A percentile compares a stretch with the other conserved stretches of the same genome.
phyloP scores from a whole-genome alignment of 1,140 invertebrate genomes.

The Penaeus indicus region DNA sequence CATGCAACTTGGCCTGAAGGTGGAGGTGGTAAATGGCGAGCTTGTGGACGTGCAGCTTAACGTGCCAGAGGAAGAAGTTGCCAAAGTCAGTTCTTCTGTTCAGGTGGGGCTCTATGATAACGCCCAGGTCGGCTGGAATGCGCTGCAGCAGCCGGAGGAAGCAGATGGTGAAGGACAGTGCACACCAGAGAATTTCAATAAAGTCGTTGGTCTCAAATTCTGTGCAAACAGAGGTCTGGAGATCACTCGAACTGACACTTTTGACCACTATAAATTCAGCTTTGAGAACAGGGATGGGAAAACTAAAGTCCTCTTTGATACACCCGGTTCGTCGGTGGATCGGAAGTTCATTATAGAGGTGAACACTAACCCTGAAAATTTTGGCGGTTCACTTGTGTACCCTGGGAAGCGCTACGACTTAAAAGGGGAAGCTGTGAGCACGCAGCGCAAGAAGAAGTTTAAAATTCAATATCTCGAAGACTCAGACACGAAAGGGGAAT shows the following conservation, averaged over 20 bases:
- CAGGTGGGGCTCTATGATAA: slow-evolving; percentile 41
- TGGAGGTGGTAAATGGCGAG: slow-evolving; percentile 23
- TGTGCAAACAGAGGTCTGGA: slow-evolving; percentile 9
- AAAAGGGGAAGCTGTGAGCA: slow-evolving; percentile 2
- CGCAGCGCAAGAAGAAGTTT: slow-evolving; percentile 12
- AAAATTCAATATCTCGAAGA: slow-evolving; percentile 29
- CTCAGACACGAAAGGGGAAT: slow-evolving; percentile 26
- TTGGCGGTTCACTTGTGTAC: neutral
- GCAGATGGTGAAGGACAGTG: neutral
- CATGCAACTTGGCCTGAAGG: slow-evolving; percentile 29
- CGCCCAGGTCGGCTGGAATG: slow-evolving; percentile 11
- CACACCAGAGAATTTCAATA: slow-evolving; percentile 22
- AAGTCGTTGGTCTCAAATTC: slow-evolving; percentile 22
- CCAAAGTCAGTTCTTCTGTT: slow-evolving; percentile 27
- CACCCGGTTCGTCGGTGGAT: slow-evolving; percentile 49
- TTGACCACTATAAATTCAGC: slow-evolving; percentile 42
- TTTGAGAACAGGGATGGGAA: neutral
- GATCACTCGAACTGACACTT: slow-evolving; percentile 40
- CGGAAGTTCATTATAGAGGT: slow-evolving; percentile 22
- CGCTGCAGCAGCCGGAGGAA: neutral
- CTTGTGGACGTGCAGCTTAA: slow-evolving; percentile 37
- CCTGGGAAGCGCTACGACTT: slow-evolving; percentile 34
- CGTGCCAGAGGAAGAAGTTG: slow-evolving; percentile 16
- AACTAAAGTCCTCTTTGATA: slow-evolving; percentile 31
- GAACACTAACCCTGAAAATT: neutral